Evolutionary conservation across 2,113 vertebrate species (phyloP).

Genomic region (Lophura nycthemera): DNA sequence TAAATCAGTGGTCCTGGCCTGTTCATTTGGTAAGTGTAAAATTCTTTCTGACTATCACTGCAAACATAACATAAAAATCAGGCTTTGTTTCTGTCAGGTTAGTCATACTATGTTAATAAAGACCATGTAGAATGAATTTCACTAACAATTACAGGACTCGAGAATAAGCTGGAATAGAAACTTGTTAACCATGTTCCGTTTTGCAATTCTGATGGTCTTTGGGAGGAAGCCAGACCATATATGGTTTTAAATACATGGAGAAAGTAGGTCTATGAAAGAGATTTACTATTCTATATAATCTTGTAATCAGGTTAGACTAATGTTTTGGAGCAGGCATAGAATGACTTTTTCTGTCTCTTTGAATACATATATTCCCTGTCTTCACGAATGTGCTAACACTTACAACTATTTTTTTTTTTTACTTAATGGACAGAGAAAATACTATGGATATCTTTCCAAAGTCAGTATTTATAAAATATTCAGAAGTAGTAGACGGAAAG

Average conservation of each 20-base stretch:
- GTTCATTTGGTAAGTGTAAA: background rate
- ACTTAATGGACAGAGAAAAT: background rate
- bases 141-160: background rate
- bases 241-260: background rate
- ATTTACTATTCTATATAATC: background rate
- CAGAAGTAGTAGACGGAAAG: background rate
- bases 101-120: background rate
- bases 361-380: background rate
- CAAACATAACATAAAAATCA: background rate
- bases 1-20: rapidly evolving
- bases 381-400: background rate
- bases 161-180: background rate
- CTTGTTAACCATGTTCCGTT: background rate
- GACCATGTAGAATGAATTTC: background rate
- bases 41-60: background rate
- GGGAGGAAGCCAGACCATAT: background rate
- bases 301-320: background rate
- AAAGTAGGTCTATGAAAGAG: background rate
- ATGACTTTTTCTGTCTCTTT: background rate
- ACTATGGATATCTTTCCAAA: background rate
- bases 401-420: background rate
- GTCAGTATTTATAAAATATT: background rate
- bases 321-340: background rate
- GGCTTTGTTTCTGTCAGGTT: background rate
- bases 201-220: background rate